Evolutionary conservation across 2,888 invertebrate genomes (phyloP), one percentile per base, ranked within the genome.

Genomic region (Bellardia pandia): DNA sequence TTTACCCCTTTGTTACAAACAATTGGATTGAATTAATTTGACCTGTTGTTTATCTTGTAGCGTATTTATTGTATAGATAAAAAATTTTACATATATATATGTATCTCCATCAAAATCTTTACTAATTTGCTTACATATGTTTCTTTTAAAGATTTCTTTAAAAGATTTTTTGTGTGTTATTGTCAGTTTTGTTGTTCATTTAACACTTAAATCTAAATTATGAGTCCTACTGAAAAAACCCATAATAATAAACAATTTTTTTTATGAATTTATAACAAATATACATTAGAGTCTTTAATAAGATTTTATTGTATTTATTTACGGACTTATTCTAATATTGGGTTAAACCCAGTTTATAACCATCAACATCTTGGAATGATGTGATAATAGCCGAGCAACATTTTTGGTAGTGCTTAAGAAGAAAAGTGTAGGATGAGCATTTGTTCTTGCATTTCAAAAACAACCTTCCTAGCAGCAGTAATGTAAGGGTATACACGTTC

Each of bases 201-300:
- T 33, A 72, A 56, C 37, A 72, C 56, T 40, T 72, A 72, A 56
- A 72, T 56, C 56, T 16, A 56, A 53, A 72, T 72, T 72, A 40
- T 53, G 16, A 72, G 40, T 6, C 23, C 71, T 72, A 72, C 71
- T 72, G 40, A 56, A 72, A 56, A 56, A 13, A 23, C 40, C 40
- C 1, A 40, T 72, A 40, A 53, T 56, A 72, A 53, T 37, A 51
- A 53, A 6, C 33, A 74, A 60, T 45, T 9, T 2, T 58, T 58
- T 60, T 48, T 60, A 74, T 74, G n/a, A 60, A 48, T 7, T 6
- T 60, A 48, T 33, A 60, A 48, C 45, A 45, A 33, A n/a, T 48
- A 9, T n/a, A 48, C 11, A 60, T 33, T 11, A 60, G 4, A 0
- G 2, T 16, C 11, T 56, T 23, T 2, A 23, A 14, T 56, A 56